Percentiles rank a stretch among this genome's conserved stretches.
phyloP scores from a whole-genome alignment of 2,797 vertebrate genomes.

The Diplodus puntazzo region DNA sequence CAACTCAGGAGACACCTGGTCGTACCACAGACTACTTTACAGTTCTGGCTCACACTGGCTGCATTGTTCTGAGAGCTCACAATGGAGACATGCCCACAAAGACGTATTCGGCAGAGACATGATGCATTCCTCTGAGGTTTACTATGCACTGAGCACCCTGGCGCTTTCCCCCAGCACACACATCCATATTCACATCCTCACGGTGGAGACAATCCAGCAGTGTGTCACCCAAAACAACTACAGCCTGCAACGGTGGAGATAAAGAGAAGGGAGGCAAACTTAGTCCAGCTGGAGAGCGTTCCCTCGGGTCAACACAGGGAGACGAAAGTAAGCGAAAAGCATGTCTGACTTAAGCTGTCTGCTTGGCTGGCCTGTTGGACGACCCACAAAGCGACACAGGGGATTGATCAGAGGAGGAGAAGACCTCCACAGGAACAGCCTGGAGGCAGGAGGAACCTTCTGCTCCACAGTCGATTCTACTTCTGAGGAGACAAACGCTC shows the following conservation, averaged over 20 bases:
- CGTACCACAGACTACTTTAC: constrained; percentile 57
- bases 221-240: constrained; percentile 69
- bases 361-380: constrained; percentile 72
- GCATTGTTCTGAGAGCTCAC: constrained; percentile 70
- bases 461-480: constrained; percentile 58
- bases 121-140: constrained; percentile 71
- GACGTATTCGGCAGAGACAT: constrained; percentile 47
- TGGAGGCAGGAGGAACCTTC: constrained; percentile 69
- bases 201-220: constrained; percentile 51
- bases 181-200: constrained; percentile 57
- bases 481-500: constrained; percentile 63
- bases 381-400: constrained; percentile 72
- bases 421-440: constrained; percentile 68
- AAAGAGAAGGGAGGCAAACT: constrained; percentile 71
- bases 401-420: constrained; percentile 70
- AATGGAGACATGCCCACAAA: constrained; percentile 51
- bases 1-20: constrained; percentile 74
- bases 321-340: constrained; percentile 72
- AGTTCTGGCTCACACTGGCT: constrained; percentile 57
- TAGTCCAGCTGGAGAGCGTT: constrained; percentile 74
- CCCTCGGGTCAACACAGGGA: constrained; percentile 71
- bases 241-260: constrained; percentile 69
- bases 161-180: constrained; percentile 43
- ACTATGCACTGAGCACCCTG: constrained; percentile 51
- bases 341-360: constrained; percentile 74